A percentile compares a stretch with the other conserved stretches of the same genome.
Conservation (phyloP, 2,888 invertebrate genomes). For the Spialia ferax region DNA sequence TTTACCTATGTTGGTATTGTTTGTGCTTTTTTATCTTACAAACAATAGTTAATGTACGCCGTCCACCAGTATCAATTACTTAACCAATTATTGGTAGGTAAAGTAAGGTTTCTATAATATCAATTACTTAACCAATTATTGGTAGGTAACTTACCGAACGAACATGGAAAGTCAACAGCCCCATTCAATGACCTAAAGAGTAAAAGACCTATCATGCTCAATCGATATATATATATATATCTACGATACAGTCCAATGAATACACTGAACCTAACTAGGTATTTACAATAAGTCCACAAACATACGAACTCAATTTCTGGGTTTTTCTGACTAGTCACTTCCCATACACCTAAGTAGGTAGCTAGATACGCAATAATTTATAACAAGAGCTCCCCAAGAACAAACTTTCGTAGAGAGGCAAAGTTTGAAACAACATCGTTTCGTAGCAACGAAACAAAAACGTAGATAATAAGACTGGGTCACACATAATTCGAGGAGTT, state of each 20-base stretch:
- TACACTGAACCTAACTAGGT: neutral
- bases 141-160: too few species aligned
- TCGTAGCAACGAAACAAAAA: constrained; percentile 42
- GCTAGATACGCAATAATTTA: constrained; percentile 7
- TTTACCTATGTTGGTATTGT: too few species aligned
- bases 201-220: constrained; percentile 33
- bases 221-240: constrained; percentile 54
- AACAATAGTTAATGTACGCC: too few species aligned
- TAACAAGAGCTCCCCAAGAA: neutral
- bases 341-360: too few species aligned
- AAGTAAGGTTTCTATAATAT: too few species aligned
- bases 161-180: constrained; percentile 72
- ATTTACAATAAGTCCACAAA: constrained; percentile 20
- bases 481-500: constrained; percentile 27
- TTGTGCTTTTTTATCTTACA: too few species aligned
- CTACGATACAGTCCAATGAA: constrained; percentile 8
- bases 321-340: constrained; percentile 8
- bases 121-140: too few species aligned
- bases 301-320: constrained; percentile 3
- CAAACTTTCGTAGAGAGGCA: neutral
- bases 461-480: constrained; percentile 31
- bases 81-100: too few species aligned
- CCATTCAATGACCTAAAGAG: constrained; percentile 53
- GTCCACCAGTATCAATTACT: too few species aligned
- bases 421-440: constrained; percentile 33